A percentile compares a stretch with the other conserved stretches of the same genome.
phyloP scores from a whole-genome alignment of 2,888 invertebrate genomes.

The Drosophila mulleri region DNA sequence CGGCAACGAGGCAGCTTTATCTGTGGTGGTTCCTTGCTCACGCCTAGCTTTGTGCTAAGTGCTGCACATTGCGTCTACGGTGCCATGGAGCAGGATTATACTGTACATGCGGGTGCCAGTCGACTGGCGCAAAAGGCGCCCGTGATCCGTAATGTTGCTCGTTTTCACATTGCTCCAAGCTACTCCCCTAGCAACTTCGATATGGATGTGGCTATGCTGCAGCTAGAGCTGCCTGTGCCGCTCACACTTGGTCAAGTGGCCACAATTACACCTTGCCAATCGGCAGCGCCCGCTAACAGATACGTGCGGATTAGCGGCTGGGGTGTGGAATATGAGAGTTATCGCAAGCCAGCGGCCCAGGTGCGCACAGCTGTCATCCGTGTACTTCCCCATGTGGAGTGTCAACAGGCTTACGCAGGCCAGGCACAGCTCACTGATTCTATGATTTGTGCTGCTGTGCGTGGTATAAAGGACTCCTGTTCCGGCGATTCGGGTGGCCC shows the following conservation, averaged over 20 bases:
- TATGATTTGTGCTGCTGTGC: conserved; percentile 82
- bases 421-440: conserved; percentile 70
- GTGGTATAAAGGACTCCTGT: conserved; percentile 80
- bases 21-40: conserved; percentile 82
- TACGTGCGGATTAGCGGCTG: conserved; percentile 79
- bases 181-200: conserved; percentile 66
- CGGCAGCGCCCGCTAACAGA: conserved; percentile 53
- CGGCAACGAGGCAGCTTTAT: conserved; percentile 66
- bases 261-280: conserved; percentile 63
- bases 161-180: conserved; percentile 47
- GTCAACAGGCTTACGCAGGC: conserved; percentile 57
- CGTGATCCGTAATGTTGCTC: conserved; percentile 43
- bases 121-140: conserved; percentile 58
- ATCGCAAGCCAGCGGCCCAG: conserved; percentile 62
- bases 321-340: conserved; percentile 73
- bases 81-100: conserved; percentile 50
- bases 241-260: conserved; percentile 43
- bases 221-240: conserved; percentile 38
- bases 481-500: conserved; percentile 84
- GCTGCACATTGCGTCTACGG: conserved; percentile 82
- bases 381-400: conserved; percentile 62
- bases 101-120: conserved; percentile 73
- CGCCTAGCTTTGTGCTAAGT: conserved; percentile 73
- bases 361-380: conserved; percentile 73
- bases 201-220: conserved; percentile 81